phyloP scores from a whole-genome alignment of 2,888 invertebrate genomes.

The Lithophane ornitopus region DNA sequence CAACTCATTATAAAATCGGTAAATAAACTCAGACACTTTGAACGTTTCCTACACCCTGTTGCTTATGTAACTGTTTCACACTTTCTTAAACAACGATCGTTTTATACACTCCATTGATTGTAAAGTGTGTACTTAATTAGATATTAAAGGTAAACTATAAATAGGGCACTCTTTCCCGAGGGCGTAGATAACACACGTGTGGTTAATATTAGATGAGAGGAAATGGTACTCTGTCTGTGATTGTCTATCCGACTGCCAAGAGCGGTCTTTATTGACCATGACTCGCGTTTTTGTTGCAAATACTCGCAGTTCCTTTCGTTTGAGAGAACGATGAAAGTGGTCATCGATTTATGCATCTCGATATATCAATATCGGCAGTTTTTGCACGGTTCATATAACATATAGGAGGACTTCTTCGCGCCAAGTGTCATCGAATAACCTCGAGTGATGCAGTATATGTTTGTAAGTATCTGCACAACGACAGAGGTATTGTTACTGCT shows the following conservation, averaged over 20 bases:
- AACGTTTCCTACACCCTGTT: constrained; percentile 41
- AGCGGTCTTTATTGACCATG: constrained; percentile 27
- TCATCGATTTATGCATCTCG: constrained; percentile 6
- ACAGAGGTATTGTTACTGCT: neutral
- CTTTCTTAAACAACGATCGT: constrained; percentile 52
- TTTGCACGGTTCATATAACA: neutral
- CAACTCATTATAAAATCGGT: constrained; percentile 46
- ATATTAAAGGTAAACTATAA: constrained; percentile 22
- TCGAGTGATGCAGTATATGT: neutral
- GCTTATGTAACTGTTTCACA: constrained; percentile 54
- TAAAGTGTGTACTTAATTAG: constrained; percentile 20
- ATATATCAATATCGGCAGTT: constrained; percentile 1
- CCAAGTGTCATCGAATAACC: neutral
- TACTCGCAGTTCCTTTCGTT: constrained; percentile 12
- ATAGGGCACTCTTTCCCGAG: constrained; percentile 23
- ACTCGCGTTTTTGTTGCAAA: constrained; percentile 14
- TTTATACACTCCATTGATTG: constrained; percentile 36
- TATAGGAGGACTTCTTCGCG: neutral
- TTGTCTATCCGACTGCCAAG: constrained; percentile 42
- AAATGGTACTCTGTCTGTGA: constrained; percentile 5
- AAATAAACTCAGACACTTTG: constrained; percentile 28
- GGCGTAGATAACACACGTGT: constrained; percentile 44
- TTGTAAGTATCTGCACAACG: neutral
- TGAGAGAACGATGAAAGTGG: constrained; percentile 20
- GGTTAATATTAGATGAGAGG: constrained; percentile 38